These are phyloP conservation scores for Icerya purchasi DNA, from an alignment of 2,888 invertebrate genomes.

Conservation along the genomic window DNA sequence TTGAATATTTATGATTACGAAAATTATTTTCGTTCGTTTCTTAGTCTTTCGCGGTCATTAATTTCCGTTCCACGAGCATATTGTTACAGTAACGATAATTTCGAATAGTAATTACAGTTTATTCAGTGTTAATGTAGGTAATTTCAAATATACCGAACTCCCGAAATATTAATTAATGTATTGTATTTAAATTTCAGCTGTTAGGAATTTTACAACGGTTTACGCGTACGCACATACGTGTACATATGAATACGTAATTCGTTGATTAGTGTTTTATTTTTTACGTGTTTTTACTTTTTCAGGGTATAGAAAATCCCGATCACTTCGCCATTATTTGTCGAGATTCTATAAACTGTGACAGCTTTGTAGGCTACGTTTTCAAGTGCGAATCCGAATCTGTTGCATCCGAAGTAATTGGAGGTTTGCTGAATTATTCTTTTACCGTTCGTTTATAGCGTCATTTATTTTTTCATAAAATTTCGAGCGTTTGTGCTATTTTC, in stretches of 20 bases:
- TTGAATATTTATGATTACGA: too few relatives aligned
- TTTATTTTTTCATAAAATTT: constrained; percentile 5
- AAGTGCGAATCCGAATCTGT: constrained; percentile 71
- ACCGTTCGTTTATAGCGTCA: not conserved
- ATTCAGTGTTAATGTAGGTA: too few relatives aligned
- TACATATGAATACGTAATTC: too few relatives aligned
- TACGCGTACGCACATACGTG: too few relatives aligned
- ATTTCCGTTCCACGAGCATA: too few relatives aligned
- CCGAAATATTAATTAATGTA: too few relatives aligned
- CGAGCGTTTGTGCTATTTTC: not conserved
- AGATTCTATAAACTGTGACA: constrained; percentile 30
- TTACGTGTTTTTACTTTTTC: constrained; percentile 21
- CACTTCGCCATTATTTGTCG: constrained; percentile 91
- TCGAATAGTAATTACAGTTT: too few relatives aligned
- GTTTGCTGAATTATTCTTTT: constrained; percentile 2
- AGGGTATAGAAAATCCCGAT: constrained; percentile 57
- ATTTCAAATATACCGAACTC: too few relatives aligned
- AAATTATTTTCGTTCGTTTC: not conserved
- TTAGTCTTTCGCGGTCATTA: not conserved
- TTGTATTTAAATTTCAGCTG: too few relatives aligned
- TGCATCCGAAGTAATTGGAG: constrained; percentile 50
- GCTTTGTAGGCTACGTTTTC: constrained; percentile 68
- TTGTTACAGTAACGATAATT: too few relatives aligned
- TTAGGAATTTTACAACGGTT: too few relatives aligned
- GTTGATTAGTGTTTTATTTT: too few relatives aligned